A percentile compares a stretch with the other conserved stretches of the same genome.
These are phyloP conservation scores for Phocides pigmalion DNA, from an alignment of 1,140 invertebrate species.

Conservation along the genomic window DNA sequence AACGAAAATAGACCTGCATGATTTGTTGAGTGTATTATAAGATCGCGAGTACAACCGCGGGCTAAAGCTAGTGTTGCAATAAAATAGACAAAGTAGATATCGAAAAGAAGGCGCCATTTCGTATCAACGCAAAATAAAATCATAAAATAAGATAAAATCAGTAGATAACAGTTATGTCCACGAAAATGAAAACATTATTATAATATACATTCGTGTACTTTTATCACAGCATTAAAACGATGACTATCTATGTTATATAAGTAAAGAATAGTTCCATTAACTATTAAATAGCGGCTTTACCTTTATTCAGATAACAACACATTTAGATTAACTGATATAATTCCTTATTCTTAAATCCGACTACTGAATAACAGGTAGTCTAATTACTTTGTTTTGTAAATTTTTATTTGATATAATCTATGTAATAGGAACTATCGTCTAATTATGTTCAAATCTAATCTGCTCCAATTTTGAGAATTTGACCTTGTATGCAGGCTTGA, in stretches of 20 bases:
- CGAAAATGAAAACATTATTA: too few species aligned
- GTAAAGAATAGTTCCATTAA: not conserved
- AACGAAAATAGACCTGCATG: too few species aligned
- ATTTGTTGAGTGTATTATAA: too few species aligned
- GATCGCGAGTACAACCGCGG: too few species aligned
- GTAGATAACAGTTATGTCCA: too few species aligned
- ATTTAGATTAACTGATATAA: conserved; percentile 16
- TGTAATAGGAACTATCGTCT: conserved; percentile 14
- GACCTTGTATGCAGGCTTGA: conserved; percentile 9
- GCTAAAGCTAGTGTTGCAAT: too few species aligned
- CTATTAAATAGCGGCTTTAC: not conserved
- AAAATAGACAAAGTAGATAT: too few species aligned
- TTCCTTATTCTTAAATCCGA: conserved; percentile 10
- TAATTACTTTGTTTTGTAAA: conserved; percentile 13
- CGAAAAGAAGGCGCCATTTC: too few species aligned
- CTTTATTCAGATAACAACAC: conserved; percentile 14
- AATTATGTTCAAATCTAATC: conserved; percentile 25
- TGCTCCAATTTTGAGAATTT: conserved; percentile 9
- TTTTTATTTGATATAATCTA: conserved; percentile 18
- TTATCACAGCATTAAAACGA: not conserved
- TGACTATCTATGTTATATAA: conserved; percentile 1
- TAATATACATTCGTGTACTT: too few species aligned
- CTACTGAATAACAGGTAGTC: conserved; percentile 30
- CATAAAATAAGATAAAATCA: too few species aligned
- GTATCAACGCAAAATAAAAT: too few species aligned